Conservation (phyloP, 2,113 vertebrate genomes). For the Corydoras sp. region DNA sequence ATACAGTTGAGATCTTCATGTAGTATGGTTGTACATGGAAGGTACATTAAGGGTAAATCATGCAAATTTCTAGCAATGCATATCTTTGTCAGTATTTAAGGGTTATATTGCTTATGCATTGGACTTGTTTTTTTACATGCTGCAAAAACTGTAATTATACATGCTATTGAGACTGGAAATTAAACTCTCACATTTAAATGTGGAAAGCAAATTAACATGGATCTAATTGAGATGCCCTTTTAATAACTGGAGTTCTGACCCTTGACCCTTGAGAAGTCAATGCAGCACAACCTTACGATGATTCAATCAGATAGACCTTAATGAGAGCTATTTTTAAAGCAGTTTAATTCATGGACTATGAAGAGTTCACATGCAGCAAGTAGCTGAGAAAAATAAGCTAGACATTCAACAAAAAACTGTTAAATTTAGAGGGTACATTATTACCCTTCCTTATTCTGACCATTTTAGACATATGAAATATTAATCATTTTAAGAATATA, state of each 20-base stretch:
- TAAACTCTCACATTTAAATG: conserved; percentile 32
- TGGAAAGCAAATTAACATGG: conserved; percentile 38
- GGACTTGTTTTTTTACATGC: conserved; percentile 28
- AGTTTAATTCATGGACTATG: conserved; percentile 5
- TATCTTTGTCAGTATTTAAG: conserved; percentile 10
- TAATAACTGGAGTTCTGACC: conserved; percentile 38
- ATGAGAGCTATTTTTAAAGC: conserved; percentile 43
- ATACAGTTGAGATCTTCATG: conserved; percentile 57
- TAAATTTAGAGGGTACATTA: too few relatives aligned
- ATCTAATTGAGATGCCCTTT: conserved; percentile 40
- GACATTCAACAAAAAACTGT: background rate
- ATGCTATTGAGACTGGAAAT: conserved; percentile 21
- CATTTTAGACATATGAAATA: too few relatives aligned
- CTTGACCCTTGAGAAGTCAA: conserved; percentile 16
- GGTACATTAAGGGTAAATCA: conserved; percentile 50
- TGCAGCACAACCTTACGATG: conserved; percentile 23
- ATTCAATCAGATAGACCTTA: conserved; percentile 41
- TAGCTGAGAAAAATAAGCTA: background rate
- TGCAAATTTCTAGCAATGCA: background rate
- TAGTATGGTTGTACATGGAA: conserved; percentile 53
- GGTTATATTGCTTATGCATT: conserved; percentile 29
- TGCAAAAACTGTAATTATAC: conserved; percentile 40
- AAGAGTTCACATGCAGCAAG: conserved; percentile 22
- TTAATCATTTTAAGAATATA: too few relatives aligned
- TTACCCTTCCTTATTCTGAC: too few relatives aligned